A percentile compares a stretch with the other conserved stretches of the same genome.
Evolutionary conservation across 2,888 invertebrate species (phyloP).

Genomic region (Achlya flavicornis): DNA sequence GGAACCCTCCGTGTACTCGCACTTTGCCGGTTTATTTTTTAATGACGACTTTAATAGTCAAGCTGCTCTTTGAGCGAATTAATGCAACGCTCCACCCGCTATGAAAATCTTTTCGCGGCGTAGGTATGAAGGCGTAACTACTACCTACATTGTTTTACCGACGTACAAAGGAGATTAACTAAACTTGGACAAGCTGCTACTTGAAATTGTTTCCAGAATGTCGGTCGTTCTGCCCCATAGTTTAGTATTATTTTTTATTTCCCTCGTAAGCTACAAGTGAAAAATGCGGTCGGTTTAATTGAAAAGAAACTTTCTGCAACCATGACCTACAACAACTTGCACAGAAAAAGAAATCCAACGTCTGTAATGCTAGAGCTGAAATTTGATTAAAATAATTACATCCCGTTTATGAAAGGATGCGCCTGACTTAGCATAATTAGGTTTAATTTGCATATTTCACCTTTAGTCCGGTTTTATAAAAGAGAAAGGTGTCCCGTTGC

Average conservation of each 20-base stretch:
- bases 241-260: not conserved
- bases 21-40: no score
- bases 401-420: slow-evolving; percentile 9
- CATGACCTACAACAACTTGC: not conserved
- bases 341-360: not conserved
- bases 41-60: no score
- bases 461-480: slow-evolving; percentile 34
- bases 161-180: not conserved
- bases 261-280: not conserved
- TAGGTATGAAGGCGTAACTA: no score
- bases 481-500: slow-evolving; percentile 23
- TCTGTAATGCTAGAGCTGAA: not conserved
- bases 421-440: slow-evolving; percentile 45
- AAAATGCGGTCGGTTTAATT: not conserved
- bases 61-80: no score
- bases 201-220: not conserved
- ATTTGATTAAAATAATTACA: slow-evolving; percentile 8
- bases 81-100: no score
- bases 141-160: no score
- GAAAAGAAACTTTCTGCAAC: not conserved
- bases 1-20: no score
- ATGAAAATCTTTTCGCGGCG: no score
- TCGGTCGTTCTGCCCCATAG: no score
- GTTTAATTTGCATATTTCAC: slow-evolving; percentile 45
- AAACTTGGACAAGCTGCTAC: not conserved